Conservation (phyloP, 2,888 invertebrate species). For the Andricus curvator region DNA sequence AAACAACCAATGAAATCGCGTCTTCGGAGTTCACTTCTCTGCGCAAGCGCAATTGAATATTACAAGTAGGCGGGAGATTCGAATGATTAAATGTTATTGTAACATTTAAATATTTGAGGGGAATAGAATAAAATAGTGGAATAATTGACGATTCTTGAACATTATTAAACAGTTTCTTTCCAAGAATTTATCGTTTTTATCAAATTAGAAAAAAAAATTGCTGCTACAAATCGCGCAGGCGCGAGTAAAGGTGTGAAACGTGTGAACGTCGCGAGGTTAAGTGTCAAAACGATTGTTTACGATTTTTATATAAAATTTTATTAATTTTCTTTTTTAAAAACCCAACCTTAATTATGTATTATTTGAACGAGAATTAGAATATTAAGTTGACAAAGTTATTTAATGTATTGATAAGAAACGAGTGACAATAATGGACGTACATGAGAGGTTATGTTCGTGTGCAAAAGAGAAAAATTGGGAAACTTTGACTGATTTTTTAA, state of each 20-base stretch:
- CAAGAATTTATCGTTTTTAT: too few species aligned
- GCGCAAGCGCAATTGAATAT: not conserved
- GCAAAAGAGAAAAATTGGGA: slow-evolving; percentile 63
- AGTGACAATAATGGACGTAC: slow-evolving; percentile 51
- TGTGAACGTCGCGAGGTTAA: not conserved
- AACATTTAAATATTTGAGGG: not conserved
- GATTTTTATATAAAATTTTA: not conserved
- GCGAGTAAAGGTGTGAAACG: not conserved
- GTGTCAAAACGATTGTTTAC: not conserved
- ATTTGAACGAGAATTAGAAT: not conserved
- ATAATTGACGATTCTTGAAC: too few species aligned
- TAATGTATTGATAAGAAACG: not conserved
- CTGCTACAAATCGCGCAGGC: not conserved
- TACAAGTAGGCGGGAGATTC: not conserved
- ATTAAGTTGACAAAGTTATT: not conserved
- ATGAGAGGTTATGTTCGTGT: slow-evolving; percentile 51
- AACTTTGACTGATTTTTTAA: slow-evolving; percentile 59
- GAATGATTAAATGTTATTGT: not conserved
- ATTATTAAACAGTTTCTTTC: not conserved
- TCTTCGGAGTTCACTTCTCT: too few species aligned
- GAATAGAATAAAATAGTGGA: not conserved
- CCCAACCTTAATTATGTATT: not conserved
- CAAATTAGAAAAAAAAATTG: not conserved
- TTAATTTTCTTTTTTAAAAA: not conserved
- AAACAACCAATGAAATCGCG: not conserved